Evolutionary conservation across 1,140 invertebrate species (phyloP).

Genomic region (Tetraneura akinire): DNA sequence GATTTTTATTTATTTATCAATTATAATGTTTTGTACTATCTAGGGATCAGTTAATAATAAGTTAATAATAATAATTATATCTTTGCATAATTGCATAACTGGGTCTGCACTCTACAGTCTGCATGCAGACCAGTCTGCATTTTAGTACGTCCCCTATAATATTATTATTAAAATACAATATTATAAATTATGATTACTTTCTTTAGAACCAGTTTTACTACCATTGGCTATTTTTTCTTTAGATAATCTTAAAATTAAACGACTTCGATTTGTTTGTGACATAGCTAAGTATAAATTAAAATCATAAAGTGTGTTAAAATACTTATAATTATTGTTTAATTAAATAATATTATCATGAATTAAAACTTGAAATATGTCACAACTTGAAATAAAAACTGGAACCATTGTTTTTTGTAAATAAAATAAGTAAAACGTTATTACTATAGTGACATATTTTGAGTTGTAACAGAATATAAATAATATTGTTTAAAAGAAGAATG

Average conservation of each 20-base stretch:
- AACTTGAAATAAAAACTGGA: not conserved
- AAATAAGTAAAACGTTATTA: not conserved
- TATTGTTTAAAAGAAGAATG: slow-evolving; percentile 1
- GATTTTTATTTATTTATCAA: too few species aligned
- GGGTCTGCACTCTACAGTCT: too few species aligned
- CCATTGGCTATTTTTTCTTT: slow-evolving; percentile 1
- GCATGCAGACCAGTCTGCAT: too few species aligned
- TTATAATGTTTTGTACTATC: too few species aligned
- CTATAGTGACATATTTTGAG: not conserved
- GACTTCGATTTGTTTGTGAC: slow-evolving; percentile 1
- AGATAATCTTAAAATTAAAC: not conserved
- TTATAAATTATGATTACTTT: slow-evolving; percentile 1
- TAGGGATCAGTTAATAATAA: too few species aligned
- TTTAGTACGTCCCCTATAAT: too few species aligned
- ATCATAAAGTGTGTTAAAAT: not conserved
- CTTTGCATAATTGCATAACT: too few species aligned
- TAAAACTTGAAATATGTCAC: not conserved
- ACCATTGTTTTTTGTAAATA: too few species aligned
- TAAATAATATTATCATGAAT: slow-evolving; percentile 1
- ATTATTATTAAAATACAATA: not conserved
- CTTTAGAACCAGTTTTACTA: not conserved
- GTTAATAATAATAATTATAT: too few species aligned
- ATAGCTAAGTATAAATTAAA: not conserved
- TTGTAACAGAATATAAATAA: not conserved
- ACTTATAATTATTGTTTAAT: not conserved